These are phyloP conservation scores for Hyposmocoma kahamanoa DNA, from an alignment of 1,140 invertebrate species.

Conservation along the genomic window DNA sequence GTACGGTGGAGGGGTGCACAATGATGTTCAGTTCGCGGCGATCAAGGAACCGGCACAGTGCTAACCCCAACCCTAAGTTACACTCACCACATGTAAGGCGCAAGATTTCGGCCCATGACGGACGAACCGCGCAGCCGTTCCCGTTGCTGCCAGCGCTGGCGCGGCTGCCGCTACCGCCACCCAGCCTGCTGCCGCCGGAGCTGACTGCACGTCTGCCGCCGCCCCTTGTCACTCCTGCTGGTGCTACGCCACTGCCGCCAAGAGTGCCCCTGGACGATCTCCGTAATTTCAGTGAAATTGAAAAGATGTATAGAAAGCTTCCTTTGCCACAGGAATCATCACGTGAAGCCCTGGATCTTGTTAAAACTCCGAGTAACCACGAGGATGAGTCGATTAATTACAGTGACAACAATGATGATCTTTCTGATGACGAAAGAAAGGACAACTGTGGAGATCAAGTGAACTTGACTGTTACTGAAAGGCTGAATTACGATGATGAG, in stretches of 20 bases:
- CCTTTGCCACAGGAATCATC: slow-evolving; percentile 44
- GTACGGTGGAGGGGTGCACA: slow-evolving; percentile 85
- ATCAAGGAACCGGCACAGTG: slow-evolving; percentile 87
- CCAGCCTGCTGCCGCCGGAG: slow-evolving; percentile 60
- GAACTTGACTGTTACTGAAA: slow-evolving; percentile 31
- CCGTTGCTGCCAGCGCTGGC: slow-evolving; percentile 79
- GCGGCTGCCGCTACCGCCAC: slow-evolving; percentile 59
- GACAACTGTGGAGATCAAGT: slow-evolving; percentile 31
- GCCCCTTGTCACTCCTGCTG: slow-evolving; percentile 75
- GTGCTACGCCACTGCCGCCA: slow-evolving; percentile 76
- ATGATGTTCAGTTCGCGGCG: slow-evolving; percentile 87
- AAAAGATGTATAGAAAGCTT: slow-evolving; percentile 70
- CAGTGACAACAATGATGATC: slow-evolving; percentile 52
- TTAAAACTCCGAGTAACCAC: slow-evolving; percentile 28
- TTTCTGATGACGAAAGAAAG: slow-evolving; percentile 64
- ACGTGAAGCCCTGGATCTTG: slow-evolving; percentile 51
- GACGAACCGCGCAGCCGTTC: slow-evolving; percentile 90
- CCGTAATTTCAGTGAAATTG: slow-evolving; percentile 71
- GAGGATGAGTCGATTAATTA: slow-evolving; percentile 50
- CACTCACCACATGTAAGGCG: slow-evolving; percentile 95
- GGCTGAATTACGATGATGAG: slow-evolving; percentile 70
- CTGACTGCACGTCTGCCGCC: slow-evolving; percentile 75
- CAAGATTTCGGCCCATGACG: slow-evolving; percentile 95
- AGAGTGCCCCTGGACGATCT: slow-evolving; percentile 73
- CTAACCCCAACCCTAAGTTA: slow-evolving; percentile 98